phyloP scores from a whole-genome alignment of 2,113 vertebrate genomes.

The Xenopus tropicalis region DNA sequence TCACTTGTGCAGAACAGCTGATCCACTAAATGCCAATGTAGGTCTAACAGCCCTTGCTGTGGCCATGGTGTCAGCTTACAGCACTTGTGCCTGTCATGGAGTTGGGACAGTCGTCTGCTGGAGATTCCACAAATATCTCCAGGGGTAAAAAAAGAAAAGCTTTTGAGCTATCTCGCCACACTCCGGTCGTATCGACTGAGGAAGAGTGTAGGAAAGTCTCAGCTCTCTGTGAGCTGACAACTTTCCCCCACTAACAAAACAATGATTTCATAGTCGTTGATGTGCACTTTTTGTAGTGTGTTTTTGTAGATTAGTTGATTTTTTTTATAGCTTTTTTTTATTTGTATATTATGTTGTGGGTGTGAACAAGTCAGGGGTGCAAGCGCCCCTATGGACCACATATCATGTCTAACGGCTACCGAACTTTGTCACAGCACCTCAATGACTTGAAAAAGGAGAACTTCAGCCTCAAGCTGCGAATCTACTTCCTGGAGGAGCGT shows the following conservation, averaged over 20 bases:
- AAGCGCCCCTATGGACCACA: constrained; percentile 56
- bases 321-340: constrained; percentile 30
- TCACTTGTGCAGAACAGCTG: constrained; percentile 33
- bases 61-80: constrained; percentile 70
- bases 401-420: constrained; percentile 89
- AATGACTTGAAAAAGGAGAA: constrained; percentile 98
- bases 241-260: neutral
- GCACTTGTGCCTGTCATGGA: constrained; percentile 69
- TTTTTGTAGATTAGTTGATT: constrained; percentile 13
- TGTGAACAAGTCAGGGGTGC: constrained; percentile 60
- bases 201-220: neutral
- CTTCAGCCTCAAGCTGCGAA: constrained; percentile 96
- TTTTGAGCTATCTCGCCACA: constrained; percentile 26
- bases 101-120: constrained; percentile 60
- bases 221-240: constrained; percentile 10
- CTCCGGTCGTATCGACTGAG: constrained; percentile 2
- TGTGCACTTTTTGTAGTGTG: constrained; percentile 19
- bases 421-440: constrained; percentile 95
- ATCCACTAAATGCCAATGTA: constrained; percentile 31
- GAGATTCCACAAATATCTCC: constrained; percentile 82
- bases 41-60: constrained; percentile 37
- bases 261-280: constrained; percentile 48
- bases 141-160: constrained; percentile 66
- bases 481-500: constrained; percentile 96
- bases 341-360: constrained; percentile 51